These are phyloP conservation scores for Caradrina clavipalpis DNA, from an alignment of 2,888 invertebrate genomes.

Conservation along the genomic window DNA sequence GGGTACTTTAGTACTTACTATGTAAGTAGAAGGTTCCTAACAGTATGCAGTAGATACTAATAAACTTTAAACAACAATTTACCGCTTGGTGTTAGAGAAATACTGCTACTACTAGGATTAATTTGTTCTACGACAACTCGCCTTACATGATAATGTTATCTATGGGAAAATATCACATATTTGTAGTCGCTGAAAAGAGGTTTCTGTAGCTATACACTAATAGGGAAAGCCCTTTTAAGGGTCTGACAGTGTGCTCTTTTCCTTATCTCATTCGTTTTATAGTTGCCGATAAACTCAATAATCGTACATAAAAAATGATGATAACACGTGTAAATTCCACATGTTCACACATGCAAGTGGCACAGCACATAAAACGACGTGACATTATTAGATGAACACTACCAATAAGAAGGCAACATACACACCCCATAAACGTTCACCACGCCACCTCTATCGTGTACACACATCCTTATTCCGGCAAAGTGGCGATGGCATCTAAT, in stretches of 20 bases:
- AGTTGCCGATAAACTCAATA: neutral
- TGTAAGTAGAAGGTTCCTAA: slow-evolving; percentile 11
- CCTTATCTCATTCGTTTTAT: too few relatives aligned
- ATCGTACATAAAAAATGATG: neutral
- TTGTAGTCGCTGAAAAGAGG: too few relatives aligned
- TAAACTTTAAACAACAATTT: slow-evolving; percentile 33
- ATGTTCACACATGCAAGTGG: neutral
- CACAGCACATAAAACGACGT: slow-evolving; percentile 1
- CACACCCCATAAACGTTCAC: slow-evolving; percentile 10
- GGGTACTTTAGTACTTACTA: slow-evolving; percentile 4
- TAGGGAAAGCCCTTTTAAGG: neutral
- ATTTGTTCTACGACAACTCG: slow-evolving; percentile 23
- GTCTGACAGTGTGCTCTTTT: neutral
- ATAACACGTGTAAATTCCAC: neutral
- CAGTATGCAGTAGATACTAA: slow-evolving; percentile 24
- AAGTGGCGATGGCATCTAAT: too few relatives aligned
- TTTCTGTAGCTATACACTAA: neutral
- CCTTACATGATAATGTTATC: neutral
- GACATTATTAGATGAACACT: slow-evolving; percentile 1
- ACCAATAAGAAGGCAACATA: slow-evolving; percentile 9
- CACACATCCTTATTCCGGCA: slow-evolving; percentile 30
- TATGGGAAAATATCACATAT: neutral
- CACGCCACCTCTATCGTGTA: slow-evolving; percentile 16
- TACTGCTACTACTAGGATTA: slow-evolving; percentile 16
- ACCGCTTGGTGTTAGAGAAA: slow-evolving; percentile 5